Conservation (phyloP, 2,888 invertebrate species). For the Cephus rjabovi region DNA sequence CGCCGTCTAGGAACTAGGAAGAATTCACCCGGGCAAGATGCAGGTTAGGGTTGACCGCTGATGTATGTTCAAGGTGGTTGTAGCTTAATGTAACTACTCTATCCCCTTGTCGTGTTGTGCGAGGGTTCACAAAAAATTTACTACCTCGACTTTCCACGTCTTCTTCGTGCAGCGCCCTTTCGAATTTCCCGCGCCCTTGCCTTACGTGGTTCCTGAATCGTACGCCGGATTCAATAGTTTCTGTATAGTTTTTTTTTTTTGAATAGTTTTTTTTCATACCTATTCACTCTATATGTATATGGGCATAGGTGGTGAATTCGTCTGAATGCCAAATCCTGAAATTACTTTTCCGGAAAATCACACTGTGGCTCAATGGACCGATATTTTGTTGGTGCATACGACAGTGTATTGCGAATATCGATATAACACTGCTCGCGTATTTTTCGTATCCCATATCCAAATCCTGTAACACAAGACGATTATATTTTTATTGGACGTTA, state of each 20-base stretch:
- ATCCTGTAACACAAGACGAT: background rate
- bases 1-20: background rate
- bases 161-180: background rate
- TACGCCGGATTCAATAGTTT: background rate
- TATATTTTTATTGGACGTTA: background rate
- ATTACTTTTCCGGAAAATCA: background rate
- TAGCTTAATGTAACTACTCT: slow-evolving; percentile 3
- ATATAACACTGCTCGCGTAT: background rate
- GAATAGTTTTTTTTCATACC: background rate
- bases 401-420: background rate
- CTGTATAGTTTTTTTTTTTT: background rate
- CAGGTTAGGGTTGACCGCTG: slow-evolving; percentile 8
- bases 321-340: background rate
- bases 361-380: background rate
- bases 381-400: background rate
- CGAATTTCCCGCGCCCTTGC: background rate
- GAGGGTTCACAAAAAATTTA: slow-evolving; percentile 1
- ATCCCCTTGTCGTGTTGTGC: background rate
- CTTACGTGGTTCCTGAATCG: background rate
- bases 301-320: background rate
- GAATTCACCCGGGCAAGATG: background rate
- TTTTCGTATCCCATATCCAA: background rate
- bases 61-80: background rate
- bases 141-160: background rate
- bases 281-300: background rate